Conservation (phyloP, 2,113 vertebrate species). For the Synchiropus splendidus region DNA sequence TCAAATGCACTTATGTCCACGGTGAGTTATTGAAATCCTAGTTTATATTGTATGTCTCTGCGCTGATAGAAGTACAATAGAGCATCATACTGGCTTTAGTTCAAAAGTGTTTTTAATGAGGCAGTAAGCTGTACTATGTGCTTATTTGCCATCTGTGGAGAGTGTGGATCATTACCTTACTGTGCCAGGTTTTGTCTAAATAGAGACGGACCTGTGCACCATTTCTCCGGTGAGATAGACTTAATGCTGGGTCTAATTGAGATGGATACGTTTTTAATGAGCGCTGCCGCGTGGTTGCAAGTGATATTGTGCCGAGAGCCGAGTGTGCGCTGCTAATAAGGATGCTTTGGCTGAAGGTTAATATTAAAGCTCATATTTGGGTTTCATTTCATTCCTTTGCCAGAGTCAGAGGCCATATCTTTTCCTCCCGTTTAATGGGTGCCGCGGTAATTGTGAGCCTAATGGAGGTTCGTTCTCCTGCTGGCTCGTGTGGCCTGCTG, state of each 20-base stretch:
- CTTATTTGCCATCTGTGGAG: slow-evolving; percentile 53
- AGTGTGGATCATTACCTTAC: slow-evolving; percentile 50
- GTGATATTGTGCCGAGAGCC: slow-evolving; percentile 34
- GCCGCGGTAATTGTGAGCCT: slow-evolving; percentile 45
- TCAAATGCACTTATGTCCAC: too few relatives aligned
- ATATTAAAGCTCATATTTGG: slow-evolving; percentile 46
- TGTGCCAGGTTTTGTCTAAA: slow-evolving; percentile 43
- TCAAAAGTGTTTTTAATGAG: slow-evolving; percentile 53
- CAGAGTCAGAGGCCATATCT: slow-evolving; percentile 23
- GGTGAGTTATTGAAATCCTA: too few relatives aligned
- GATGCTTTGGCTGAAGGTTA: slow-evolving; percentile 49
- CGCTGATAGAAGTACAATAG: slow-evolving; percentile 24
- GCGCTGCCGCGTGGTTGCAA: slow-evolving; percentile 29
- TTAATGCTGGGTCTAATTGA: slow-evolving; percentile 60
- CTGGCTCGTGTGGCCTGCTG: slow-evolving; percentile 30
- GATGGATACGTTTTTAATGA: slow-evolving; percentile 66
- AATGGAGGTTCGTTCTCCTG: slow-evolving; percentile 36
- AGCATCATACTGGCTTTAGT: slow-evolving; percentile 32
- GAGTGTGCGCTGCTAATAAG: slow-evolving; percentile 40
- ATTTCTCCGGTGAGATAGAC: slow-evolving; percentile 42
- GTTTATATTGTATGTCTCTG: too few relatives aligned
- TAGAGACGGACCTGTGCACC: slow-evolving; percentile 24
- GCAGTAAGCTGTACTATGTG: slow-evolving; percentile 29
- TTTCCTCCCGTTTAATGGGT: slow-evolving; percentile 36
- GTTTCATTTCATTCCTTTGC: slow-evolving; percentile 46